Evolutionary conservation across 2,797 vertebrate species (phyloP).

Genomic region (Siniperca obscura): DNA sequence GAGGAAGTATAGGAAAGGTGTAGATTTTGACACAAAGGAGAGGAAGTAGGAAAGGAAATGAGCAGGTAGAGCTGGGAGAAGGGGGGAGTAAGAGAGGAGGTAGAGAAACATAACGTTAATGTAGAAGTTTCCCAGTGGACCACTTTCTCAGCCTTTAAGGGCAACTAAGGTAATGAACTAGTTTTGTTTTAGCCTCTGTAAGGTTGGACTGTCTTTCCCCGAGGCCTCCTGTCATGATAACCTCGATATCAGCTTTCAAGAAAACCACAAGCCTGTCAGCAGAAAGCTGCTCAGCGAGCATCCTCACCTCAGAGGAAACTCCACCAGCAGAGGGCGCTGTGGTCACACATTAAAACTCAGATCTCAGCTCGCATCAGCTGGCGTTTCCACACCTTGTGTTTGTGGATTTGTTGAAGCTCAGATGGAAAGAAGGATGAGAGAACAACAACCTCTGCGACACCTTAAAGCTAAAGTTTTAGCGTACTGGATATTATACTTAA

Average conservation of each 20-base stretch:
- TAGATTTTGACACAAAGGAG: background rate
- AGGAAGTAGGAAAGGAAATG: background rate
- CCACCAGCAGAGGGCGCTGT: conserved; percentile 34
- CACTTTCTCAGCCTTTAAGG: no score
- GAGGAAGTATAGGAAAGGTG: background rate
- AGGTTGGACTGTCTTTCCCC: background rate
- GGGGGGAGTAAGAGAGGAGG: background rate
- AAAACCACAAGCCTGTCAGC: background rate
- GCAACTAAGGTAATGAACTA: no score
- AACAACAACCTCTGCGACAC: background rate
- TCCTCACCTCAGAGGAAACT: background rate
- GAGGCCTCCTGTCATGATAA: background rate
- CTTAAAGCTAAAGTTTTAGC: no score
- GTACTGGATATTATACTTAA: background rate
- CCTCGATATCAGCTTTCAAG: background rate
- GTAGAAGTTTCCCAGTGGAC: background rate
- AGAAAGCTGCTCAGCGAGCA: background rate
- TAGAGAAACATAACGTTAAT: background rate
- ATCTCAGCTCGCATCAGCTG: no score
- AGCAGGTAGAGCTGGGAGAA: background rate
- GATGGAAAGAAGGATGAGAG: background rate
- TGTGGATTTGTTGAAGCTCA: conserved; percentile 3
- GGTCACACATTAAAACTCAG: background rate
- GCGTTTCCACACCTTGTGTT: background rate
- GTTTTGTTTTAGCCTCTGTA: background rate